Percentiles rank a stretch among this genome's conserved stretches.
These are phyloP conservation scores for Sinella curviseta DNA, from an alignment of 1,140 invertebrate species.

Conservation along the genomic window DNA sequence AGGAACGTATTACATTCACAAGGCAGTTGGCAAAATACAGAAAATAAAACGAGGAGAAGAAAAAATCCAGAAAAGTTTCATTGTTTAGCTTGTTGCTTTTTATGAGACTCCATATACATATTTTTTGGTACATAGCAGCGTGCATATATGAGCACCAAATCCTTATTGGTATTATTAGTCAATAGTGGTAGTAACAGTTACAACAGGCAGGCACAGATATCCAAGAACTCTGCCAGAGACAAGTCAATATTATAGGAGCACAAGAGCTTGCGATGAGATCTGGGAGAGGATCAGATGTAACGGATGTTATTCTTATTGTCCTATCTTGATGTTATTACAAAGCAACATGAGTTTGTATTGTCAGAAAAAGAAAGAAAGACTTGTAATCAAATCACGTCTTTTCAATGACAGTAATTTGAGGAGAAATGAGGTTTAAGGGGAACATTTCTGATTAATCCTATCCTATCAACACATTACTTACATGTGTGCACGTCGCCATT, in stretches of 20 bases:
- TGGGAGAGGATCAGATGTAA: background rate
- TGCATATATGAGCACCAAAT: background rate
- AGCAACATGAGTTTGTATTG: background rate
- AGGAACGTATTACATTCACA: no score
- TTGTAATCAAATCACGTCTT: constrained; percentile 25
- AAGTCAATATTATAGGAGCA: no score
- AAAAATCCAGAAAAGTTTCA: background rate
- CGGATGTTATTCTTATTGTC: background rate
- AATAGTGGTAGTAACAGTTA: no score
- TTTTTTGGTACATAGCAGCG: background rate
- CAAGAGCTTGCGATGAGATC: background rate
- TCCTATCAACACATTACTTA: constrained; percentile 3
- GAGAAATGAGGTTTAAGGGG: background rate
- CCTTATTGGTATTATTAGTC: no score
- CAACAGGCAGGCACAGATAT: no score
- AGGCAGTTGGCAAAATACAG: background rate
- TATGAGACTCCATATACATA: background rate
- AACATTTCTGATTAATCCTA: constrained; percentile 7
- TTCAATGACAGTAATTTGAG: constrained; percentile 18
- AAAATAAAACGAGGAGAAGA: background rate
- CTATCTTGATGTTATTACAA: background rate
- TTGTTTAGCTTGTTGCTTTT: constrained; percentile 24
- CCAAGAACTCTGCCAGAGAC: no score
- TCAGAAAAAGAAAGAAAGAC: background rate
- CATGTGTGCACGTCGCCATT: background rate